Percentiles rank a stretch among this genome's conserved stretches.
These are phyloP conservation scores for Rapana venosa DNA, from an alignment of 2,888 invertebrate genomes.

Conservation along the genomic window DNA sequence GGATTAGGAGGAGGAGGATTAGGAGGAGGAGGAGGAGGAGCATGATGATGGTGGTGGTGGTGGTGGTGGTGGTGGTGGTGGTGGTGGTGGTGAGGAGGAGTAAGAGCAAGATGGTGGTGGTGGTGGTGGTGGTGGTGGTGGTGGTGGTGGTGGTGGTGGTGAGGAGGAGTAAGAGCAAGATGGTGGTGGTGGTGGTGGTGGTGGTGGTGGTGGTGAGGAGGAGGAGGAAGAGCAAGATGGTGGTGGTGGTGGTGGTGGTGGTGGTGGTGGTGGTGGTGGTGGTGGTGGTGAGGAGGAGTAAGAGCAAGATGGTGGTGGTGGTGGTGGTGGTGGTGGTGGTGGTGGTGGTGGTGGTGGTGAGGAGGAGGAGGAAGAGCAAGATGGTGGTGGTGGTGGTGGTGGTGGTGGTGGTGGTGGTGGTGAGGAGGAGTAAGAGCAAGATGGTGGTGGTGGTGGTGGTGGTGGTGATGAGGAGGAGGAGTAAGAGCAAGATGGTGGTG, in stretches of 20 bases:
- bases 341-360: slow-evolving; percentile 22
- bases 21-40: too few relatives aligned
- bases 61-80: too few relatives aligned
- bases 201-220: not conserved
- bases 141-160: slow-evolving; percentile 11
- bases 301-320: too few relatives aligned
- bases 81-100: too few relatives aligned
- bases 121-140: slow-evolving; percentile 3
- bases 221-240: not conserved
- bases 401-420: not conserved
- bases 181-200: not conserved
- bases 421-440: not conserved
- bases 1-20: too few relatives aligned
- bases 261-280: not conserved
- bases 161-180: not conserved
- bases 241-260: slow-evolving; percentile 2
- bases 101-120: not conserved
- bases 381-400: not conserved
- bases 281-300: not conserved
- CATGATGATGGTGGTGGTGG: too few relatives aligned
- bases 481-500: too few relatives aligned
- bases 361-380: not conserved
- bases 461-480: not conserved
- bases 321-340: not conserved
- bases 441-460: too few relatives aligned